Evolutionary conservation across 2,888 invertebrate genomes (phyloP).

Genomic region (Amaurobius ferox): DNA sequence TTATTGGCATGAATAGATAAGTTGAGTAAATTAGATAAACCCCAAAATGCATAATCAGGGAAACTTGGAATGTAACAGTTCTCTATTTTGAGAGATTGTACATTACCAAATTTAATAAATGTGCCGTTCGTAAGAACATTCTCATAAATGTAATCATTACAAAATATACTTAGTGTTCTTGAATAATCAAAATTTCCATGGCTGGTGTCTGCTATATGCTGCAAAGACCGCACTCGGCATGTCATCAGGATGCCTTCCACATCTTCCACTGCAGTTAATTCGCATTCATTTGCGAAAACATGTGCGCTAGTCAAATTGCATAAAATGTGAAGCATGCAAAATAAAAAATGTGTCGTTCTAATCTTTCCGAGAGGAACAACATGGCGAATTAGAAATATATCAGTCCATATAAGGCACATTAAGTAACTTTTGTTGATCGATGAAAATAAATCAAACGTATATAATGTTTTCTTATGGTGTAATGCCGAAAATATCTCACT

Average conservation of each 20-base stretch:
- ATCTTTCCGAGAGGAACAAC: slow-evolving; percentile 36
- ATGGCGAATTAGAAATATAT: slow-evolving; percentile 14
- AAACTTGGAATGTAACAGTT: slow-evolving; percentile 83
- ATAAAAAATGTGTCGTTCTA: slow-evolving; percentile 37
- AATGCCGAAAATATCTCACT: slow-evolving; percentile 5
- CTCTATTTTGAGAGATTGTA: slow-evolving; percentile 86
- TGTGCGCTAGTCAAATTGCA: slow-evolving; percentile 62
- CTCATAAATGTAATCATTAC: slow-evolving; percentile 76
- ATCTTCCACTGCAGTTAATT: slow-evolving; percentile 35
- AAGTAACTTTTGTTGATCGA: slow-evolving; percentile 21
- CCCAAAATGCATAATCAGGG: slow-evolving; percentile 80
- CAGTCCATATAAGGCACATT: slow-evolving; percentile 48
- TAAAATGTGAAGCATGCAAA: slow-evolving; percentile 48
- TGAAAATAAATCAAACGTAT: slow-evolving; percentile 4
- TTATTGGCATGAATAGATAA: slow-evolving; percentile 86
- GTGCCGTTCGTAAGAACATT: slow-evolving; percentile 73
- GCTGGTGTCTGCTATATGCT: slow-evolving; percentile 19
- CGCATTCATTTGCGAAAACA: slow-evolving; percentile 61
- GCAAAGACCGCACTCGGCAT: slow-evolving; percentile 41
- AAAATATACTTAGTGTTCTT: slow-evolving; percentile 85
- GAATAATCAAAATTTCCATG: slow-evolving; percentile 27
- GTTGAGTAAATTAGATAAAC: slow-evolving; percentile 83
- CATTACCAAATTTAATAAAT: slow-evolving; percentile 81
- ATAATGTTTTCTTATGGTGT: not conserved
- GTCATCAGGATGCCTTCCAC: slow-evolving; percentile 27